These are phyloP conservation scores for Rhagium mordax DNA, from an alignment of 2,888 invertebrate species.

Conservation along the genomic window DNA sequence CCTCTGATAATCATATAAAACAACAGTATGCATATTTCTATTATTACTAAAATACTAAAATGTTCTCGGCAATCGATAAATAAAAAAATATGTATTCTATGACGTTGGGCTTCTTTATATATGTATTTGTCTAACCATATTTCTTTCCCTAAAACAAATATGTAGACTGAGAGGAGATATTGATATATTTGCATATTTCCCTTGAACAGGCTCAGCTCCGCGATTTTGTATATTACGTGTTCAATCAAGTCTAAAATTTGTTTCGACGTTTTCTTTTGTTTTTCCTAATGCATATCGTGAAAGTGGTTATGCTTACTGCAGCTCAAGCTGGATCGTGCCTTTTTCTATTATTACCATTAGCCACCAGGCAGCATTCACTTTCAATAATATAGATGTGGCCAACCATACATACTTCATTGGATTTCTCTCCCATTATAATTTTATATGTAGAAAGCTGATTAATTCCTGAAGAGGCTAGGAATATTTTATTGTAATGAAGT, in stretches of 20 bases:
- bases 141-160: background rate
- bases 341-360: slow-evolving; percentile 7
- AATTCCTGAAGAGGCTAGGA: background rate
- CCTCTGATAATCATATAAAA: no score
- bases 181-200: background rate
- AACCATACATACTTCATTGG: background rate
- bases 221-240: background rate
- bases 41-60: no score
- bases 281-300: slow-evolving; percentile 18
- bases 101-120: no score
- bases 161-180: background rate
- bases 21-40: no score
- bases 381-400: background rate
- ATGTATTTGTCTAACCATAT: no score
- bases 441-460: slow-evolving; percentile 17
- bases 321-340: background rate
- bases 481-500: background rate
- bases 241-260: slow-evolving; percentile 8
- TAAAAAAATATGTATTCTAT: no score
- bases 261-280: background rate
- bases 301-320: slow-evolving; percentile 7
- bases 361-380: slow-evolving; percentile 17
- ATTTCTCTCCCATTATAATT: slow-evolving; percentile 17
- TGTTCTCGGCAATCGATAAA: no score
- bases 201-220: background rate